Evolutionary conservation across 53 echinoderm and acorn worm genomes (phyloP).

Genomic region (Temnopleurus reevesii): DNA sequence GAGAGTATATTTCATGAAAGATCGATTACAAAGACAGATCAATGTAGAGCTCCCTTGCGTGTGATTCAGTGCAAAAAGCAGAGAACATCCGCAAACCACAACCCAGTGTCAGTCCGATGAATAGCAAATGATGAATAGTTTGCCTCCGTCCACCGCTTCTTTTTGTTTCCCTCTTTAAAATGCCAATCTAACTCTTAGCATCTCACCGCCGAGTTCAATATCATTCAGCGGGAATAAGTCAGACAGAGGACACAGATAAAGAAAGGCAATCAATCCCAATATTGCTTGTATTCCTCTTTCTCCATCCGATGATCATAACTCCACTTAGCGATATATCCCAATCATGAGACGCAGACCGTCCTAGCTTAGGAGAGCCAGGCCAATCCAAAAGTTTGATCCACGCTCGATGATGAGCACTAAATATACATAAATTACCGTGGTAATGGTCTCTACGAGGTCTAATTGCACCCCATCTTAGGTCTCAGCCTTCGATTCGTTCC

Average conservation of each 20-base stretch:
- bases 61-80: not conserved
- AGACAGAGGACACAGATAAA: not conserved
- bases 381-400: conserved; percentile 14
- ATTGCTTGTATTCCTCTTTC: not conserved
- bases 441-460: conserved; percentile 20
- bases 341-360: not conserved
- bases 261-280: not conserved
- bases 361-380: not conserved
- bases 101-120: not conserved
- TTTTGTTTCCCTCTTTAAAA: not conserved
- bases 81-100: not conserved
- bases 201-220: not conserved
- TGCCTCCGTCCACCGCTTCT: not conserved
- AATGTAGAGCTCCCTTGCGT: not conserved
- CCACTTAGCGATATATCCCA: not conserved
- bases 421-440: conserved; percentile 17
- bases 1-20: not conserved
- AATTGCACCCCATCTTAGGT: conserved; percentile 20
- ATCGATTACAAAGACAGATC: not conserved
- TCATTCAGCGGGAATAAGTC: not conserved
- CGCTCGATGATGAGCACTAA: conserved; percentile 28
- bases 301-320: not conserved
- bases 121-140: not conserved
- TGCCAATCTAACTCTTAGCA: not conserved
- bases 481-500: not conserved